Percentiles rank a stretch among this genome's conserved stretches.
These are phyloP conservation scores for Hymenopus coronatus DNA, from an alignment of 2,888 invertebrate genomes.

Conservation along the genomic window DNA sequence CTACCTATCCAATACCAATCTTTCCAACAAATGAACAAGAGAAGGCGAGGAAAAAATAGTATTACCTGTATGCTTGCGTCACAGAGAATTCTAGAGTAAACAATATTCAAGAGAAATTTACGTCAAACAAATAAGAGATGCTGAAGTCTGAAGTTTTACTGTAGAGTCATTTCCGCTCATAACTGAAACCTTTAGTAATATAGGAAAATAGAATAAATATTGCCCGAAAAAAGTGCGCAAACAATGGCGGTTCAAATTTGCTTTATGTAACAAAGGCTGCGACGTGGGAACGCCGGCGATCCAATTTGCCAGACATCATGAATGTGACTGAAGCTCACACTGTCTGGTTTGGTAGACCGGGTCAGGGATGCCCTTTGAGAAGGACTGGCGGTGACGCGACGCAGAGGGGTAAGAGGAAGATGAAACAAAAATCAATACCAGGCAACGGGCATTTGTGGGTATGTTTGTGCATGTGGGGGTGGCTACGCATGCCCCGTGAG, in stretches of 20 bases:
- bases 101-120: background rate
- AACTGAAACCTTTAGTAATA: background rate
- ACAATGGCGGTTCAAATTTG: background rate
- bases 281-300: background rate
- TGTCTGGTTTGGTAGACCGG: conserved; percentile 23
- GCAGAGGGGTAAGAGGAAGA: background rate
- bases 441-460: background rate
- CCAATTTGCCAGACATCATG: background rate
- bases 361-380: conserved; percentile 29
- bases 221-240: background rate
- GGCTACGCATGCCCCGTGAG: conserved; percentile 20
- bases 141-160: background rate
- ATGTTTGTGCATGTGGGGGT: background rate
- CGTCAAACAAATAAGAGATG: background rate
- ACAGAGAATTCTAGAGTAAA: background rate
- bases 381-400: background rate
- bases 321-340: conserved; percentile 15
- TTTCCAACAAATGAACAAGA: too few relatives aligned
- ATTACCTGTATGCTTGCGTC: background rate
- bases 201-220: background rate
- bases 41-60: too few relatives aligned
- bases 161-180: background rate
- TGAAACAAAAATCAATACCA: conserved; percentile 28
- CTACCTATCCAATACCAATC: too few relatives aligned
- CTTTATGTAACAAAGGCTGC: background rate